phyloP scores from a whole-genome alignment of 2,888 invertebrate species.

The Ecliptopera silaceata region DNA sequence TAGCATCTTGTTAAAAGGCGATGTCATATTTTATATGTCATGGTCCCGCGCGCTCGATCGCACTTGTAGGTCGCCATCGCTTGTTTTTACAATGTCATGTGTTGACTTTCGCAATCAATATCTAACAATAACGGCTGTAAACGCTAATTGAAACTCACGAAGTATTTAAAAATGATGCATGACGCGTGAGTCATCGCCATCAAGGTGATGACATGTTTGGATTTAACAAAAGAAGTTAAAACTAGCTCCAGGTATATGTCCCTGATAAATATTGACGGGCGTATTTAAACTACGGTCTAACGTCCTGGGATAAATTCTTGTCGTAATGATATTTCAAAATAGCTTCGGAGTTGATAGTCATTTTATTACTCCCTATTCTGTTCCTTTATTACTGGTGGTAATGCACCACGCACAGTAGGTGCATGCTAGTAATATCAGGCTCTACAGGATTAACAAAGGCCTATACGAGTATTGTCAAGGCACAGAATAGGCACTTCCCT shows the following conservation, averaged over 20 bases:
- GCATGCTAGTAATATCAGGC: conserved; percentile 53
- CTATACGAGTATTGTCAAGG: conserved; percentile 81
- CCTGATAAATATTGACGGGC: neutral
- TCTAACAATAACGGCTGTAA: conserved; percentile 62
- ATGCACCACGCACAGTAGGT: conserved; percentile 9
- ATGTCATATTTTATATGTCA: conserved; percentile 79
- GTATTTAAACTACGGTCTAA: neutral
- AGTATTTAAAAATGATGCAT: conserved; percentile 24
- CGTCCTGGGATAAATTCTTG: neutral
- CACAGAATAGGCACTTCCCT: conserved; percentile 81
- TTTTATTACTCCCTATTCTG: neutral
- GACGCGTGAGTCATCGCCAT: conserved; percentile 17
- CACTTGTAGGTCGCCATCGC: conserved; percentile 79
- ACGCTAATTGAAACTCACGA: conserved; percentile 40
- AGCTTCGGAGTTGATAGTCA: neutral
- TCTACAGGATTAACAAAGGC: conserved; percentile 78
- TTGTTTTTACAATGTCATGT: conserved; percentile 80
- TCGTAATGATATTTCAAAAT: neutral
- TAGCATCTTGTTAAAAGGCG: conserved; percentile 58
- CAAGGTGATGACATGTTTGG: conserved; percentile 19
- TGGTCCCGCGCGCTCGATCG: conserved; percentile 74
- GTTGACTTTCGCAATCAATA: conserved; percentile 72
- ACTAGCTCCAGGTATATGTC: neutral
- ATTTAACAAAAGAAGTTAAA: neutral
- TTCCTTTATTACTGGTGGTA: conserved; percentile 6